Conservation (phyloP, 1,140 invertebrate species). For the Pseudoatta argentina region DNA sequence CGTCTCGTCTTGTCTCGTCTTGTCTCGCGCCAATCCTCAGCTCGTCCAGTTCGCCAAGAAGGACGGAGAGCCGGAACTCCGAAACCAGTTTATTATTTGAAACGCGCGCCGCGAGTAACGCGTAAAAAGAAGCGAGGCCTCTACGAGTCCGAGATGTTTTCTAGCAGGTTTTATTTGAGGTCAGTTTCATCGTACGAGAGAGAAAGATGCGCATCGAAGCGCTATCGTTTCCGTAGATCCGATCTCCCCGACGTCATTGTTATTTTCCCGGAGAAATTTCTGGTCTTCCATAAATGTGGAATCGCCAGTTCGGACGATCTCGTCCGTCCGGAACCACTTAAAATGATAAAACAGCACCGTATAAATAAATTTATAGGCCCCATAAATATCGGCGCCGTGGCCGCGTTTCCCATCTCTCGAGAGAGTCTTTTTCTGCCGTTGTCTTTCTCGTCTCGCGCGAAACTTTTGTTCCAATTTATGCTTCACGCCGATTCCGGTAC, state of each 20-base stretch:
- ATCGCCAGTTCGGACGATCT: neutral
- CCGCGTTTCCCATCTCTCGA: neutral
- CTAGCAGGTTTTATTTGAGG: slow-evolving; percentile 68
- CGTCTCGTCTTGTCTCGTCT: slow-evolving; percentile 14
- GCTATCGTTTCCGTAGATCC: neutral
- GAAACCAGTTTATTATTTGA: slow-evolving; percentile 77
- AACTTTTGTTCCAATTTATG: slow-evolving; percentile 7
- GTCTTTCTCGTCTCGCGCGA: neutral
- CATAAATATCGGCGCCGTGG: slow-evolving; percentile 5
- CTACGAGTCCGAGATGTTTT: slow-evolving; percentile 61
- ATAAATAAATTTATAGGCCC: slow-evolving; percentile 30
- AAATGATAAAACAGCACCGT: slow-evolving; percentile 15
- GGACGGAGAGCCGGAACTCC: slow-evolving; percentile 81
- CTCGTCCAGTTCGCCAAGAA: slow-evolving; percentile 58
- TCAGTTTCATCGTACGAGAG: slow-evolving; percentile 42
- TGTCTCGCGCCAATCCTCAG: slow-evolving; percentile 25
- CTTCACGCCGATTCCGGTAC: neutral
- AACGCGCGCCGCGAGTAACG: slow-evolving; percentile 47
- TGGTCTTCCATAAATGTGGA: slow-evolving; percentile 47
- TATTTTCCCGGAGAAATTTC: slow-evolving; percentile 52
- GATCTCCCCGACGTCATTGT: slow-evolving; percentile 46
- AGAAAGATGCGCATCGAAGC: slow-evolving; percentile 9
- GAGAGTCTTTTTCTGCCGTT: neutral
- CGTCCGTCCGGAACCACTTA: slow-evolving; percentile 11
- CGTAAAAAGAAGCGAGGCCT: slow-evolving; percentile 63